Percentiles rank a stretch among this genome's conserved stretches.
Evolutionary conservation across 2,888 invertebrate species (phyloP).

Genomic region (Lobophora halterata): DNA sequence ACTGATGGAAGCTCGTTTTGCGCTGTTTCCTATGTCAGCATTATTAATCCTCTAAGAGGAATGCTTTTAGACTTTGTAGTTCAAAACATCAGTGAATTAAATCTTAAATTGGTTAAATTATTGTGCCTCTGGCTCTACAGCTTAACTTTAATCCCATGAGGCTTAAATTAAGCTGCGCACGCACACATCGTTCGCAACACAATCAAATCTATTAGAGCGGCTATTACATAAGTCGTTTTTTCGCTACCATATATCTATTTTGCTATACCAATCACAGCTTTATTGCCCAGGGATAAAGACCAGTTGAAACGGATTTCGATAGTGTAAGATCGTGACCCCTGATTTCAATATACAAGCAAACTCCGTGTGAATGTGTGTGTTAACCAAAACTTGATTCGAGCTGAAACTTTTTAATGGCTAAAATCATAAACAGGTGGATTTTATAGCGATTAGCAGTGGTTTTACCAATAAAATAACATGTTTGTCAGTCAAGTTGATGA

Average conservation of each 20-base stretch:
- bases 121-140: not conserved
- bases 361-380: constrained; percentile 39
- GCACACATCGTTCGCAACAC: constrained; percentile 34
- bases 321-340: constrained; percentile 43
- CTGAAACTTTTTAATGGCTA: constrained; percentile 25
- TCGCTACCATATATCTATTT: constrained; percentile 14
- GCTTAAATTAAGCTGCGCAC: constrained; percentile 29
- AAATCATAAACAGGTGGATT: constrained; percentile 27
- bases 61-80: too few relatives aligned
- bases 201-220: constrained; percentile 42
- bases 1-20: too few relatives aligned
- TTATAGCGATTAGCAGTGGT: constrained; percentile 22
- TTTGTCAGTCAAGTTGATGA: constrained; percentile 1
- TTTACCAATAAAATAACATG: constrained; percentile 10
- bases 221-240: constrained; percentile 43
- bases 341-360: constrained; percentile 50
- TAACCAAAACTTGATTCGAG: constrained; percentile 37
- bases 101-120: too few relatives aligned
- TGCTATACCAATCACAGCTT: constrained; percentile 23
- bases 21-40: too few relatives aligned
- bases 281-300: constrained; percentile 21
- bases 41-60: too few relatives aligned
- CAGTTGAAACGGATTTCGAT: constrained; percentile 18
- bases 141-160: constrained; percentile 21
- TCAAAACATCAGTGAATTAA: too few relatives aligned